phyloP scores from a whole-genome alignment of 2,113 vertebrate species.

The Ochotona curzoniae region DNA sequence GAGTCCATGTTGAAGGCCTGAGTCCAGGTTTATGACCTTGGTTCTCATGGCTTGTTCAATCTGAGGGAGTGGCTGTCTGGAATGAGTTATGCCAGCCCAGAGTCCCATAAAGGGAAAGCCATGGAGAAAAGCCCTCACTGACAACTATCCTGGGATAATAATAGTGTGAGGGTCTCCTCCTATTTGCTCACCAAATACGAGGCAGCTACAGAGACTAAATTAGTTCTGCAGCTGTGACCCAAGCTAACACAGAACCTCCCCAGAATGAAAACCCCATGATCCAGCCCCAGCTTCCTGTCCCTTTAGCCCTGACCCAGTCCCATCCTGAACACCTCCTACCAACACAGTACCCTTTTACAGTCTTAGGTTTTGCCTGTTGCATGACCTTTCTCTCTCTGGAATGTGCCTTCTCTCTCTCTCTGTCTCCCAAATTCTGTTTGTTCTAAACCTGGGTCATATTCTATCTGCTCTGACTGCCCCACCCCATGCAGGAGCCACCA shows the following conservation, averaged over 20 bases:
- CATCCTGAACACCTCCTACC: background rate
- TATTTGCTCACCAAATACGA: constrained; percentile 73
- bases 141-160: constrained; percentile 27
- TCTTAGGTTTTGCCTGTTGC: background rate
- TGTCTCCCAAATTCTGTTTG: background rate
- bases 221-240: background rate
- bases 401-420: too few species aligned
- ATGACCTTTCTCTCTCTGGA: constrained; percentile 18
- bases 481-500: background rate
- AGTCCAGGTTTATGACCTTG: background rate
- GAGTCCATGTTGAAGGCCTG: background rate
- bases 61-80: background rate
- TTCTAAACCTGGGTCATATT: constrained; percentile 24
- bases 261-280: background rate
- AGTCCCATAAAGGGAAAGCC: background rate
- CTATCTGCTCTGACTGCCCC: background rate
- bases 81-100: background rate
- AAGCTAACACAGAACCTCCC: background rate
- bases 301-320: background rate
- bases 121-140: background rate
- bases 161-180: constrained; percentile 43
- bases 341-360: background rate
- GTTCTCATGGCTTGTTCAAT: background rate
- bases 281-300: background rate
- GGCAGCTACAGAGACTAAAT: constrained; percentile 36